Evolutionary conservation across 2,797 vertebrate genomes (phyloP).

Genomic region (Monodelphis domestica): DNA sequence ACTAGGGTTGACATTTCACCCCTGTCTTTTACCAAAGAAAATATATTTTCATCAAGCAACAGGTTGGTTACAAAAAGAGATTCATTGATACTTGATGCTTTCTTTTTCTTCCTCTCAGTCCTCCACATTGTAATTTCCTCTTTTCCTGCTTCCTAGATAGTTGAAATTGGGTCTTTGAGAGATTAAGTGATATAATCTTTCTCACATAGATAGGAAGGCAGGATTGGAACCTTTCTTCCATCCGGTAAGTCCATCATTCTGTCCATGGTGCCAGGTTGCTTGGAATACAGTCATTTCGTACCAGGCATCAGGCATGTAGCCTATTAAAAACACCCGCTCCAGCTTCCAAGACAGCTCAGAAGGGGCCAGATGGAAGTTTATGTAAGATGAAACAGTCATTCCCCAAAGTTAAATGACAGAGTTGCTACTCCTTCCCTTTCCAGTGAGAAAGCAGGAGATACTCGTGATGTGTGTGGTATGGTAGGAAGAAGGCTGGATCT

Average conservation of each 20-base stretch:
- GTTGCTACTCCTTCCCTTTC: slow-evolving; percentile 28
- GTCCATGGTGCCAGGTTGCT: neutral
- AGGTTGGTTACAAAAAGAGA: slow-evolving; percentile 25
- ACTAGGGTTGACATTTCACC: slow-evolving; percentile 28
- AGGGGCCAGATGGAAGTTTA: neutral
- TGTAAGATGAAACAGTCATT: slow-evolving; percentile 21
- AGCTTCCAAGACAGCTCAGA: neutral
- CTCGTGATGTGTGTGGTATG: neutral
- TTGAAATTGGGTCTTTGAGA: neutral
- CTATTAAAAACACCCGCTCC: neutral
- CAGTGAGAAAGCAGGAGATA: slow-evolving; percentile 38
- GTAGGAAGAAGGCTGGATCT: neutral
- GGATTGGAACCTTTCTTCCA: neutral
- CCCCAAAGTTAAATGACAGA: slow-evolving; percentile 35
- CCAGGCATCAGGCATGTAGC: slow-evolving; percentile 56
- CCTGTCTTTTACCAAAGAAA: slow-evolving; percentile 38
- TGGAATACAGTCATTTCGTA: slow-evolving; percentile 50
- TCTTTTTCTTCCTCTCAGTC: neutral
- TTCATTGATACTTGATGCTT: slow-evolving; percentile 60
- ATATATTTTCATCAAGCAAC: neutral
- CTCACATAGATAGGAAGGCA: neutral
- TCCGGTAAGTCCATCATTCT: neutral
- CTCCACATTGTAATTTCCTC: neutral
- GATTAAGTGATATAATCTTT: neutral
- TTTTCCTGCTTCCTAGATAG: slow-evolving; percentile 13